phyloP scores from a whole-genome alignment of 2,113 vertebrate genomes.

The Symphodus melops region DNA sequence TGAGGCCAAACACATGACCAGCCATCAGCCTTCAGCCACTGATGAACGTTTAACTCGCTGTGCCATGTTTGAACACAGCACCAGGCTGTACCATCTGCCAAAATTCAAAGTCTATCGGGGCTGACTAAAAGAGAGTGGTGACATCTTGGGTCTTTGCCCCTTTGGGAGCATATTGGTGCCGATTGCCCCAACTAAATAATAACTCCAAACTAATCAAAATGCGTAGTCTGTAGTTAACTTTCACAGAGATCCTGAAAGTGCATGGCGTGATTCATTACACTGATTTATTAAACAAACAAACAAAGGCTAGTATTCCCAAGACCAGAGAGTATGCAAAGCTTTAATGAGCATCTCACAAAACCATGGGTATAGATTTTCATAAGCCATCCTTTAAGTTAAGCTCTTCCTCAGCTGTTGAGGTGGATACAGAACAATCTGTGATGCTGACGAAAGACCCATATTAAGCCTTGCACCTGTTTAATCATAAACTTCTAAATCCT shows the following conservation, averaged over 20 bases:
- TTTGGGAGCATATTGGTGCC: constrained; percentile 8
- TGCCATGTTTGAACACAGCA: constrained; percentile 29
- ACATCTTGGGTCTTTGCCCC: constrained; percentile 13
- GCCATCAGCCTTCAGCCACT: constrained; percentile 27
- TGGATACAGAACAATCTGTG: constrained; percentile 32
- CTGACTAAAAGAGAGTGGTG: constrained; percentile 13
- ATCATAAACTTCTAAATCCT: constrained; percentile 9
- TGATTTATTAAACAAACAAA: constrained; percentile 6
- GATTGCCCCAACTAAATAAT: constrained; percentile 28
- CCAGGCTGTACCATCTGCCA: constrained; percentile 11
- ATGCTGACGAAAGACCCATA: constrained; percentile 13
- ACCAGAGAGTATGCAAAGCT: constrained; percentile 11
- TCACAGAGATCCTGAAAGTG: constrained; percentile 1
- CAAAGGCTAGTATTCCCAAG: constrained; percentile 7
- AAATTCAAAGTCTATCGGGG: constrained; percentile 12
- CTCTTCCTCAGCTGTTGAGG: constrained; percentile 29
- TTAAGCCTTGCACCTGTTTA: constrained; percentile 34
- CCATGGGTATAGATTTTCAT: constrained; percentile 18
- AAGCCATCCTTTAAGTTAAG: constrained; percentile 5
- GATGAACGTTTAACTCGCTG: constrained; percentile 19
- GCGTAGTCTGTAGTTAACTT: constrained; percentile 18
- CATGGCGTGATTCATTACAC: constrained; percentile 12
- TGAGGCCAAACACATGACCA: constrained; percentile 23
- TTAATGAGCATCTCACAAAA: constrained; percentile 38
- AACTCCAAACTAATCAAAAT: constrained; percentile 11